These are phyloP conservation scores for Propithecus coquereli DNA, from an alignment of 2,113 vertebrate genomes.

Conservation along the genomic window DNA sequence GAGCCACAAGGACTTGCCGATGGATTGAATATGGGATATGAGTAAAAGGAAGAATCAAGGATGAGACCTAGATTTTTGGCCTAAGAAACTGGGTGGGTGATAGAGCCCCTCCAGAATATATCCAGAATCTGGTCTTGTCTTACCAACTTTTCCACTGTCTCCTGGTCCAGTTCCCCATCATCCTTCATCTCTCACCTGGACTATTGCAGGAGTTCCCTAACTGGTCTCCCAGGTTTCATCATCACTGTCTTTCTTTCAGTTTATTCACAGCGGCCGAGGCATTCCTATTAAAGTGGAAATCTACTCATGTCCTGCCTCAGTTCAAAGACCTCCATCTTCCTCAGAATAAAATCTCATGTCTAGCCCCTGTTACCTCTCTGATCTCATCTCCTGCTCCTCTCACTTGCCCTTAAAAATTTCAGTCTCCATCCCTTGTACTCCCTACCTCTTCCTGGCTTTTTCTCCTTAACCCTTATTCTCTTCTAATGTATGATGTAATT, in stretches of 20 bases:
- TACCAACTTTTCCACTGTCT: not conserved
- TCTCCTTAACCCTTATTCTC: not conserved
- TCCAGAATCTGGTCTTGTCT: not conserved
- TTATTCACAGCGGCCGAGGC: not conserved
- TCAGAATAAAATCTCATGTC: not conserved
- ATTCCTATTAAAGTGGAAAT: not conserved
- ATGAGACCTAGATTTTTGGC: not conserved
- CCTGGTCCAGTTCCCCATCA: not conserved
- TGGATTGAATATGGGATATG: not conserved
- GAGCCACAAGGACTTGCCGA: not conserved
- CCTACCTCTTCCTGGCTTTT: not conserved
- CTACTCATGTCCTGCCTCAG: not conserved
- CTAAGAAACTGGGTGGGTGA: not conserved
- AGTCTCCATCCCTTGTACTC: not conserved
- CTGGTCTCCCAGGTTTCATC: not conserved
- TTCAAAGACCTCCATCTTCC: conserved; percentile 1
- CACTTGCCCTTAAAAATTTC: not conserved
- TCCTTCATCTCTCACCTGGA: not conserved
- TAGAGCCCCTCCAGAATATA: not conserved
- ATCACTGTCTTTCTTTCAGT: not conserved
- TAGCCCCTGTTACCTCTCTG: not conserved
- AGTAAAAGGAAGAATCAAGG: conserved; percentile 9
- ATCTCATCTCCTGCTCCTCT: not conserved
- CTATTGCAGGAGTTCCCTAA: not conserved
- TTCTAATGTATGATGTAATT: not conserved